Base-by-base conservation (phyloP, 1,140 invertebrate genomes). In the Trichogramma pretiosum region DNA sequence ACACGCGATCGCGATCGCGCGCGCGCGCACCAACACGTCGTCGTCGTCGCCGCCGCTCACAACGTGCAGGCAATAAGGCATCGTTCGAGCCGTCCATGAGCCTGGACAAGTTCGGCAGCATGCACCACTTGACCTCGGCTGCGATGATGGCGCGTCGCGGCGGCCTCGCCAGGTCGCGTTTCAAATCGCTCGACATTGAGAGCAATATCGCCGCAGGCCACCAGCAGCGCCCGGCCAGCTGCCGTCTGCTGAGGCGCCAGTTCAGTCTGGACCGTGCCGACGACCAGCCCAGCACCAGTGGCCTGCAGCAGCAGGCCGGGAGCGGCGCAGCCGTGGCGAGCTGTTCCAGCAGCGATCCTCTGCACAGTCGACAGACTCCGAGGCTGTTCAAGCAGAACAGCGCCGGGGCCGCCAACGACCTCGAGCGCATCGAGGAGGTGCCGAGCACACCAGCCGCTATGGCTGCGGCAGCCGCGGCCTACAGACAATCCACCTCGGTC, bases 391-490 rank as follows among this genome's bases (percentile, higher is more conserved):
- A 83, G 54, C 82, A 84, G 58, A 83, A 83, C 62, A 84, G 82
- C 13, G 77, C 79, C 3, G 82, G 82, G 9, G 80, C 81, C 18
- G 79, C 80, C 3, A 76, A 77, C 48, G 82, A 84, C 67, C 62
- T 84, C 50, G 81, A 83, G 57, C 75, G 80, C 55, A 84, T 84
- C 54, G 81, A 83, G 61, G 82, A 84, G 57, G 74, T 81, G 18
- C 77, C 78, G 5, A 38, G 56, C n/a, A 65, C 58, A 28, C 62
- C 62, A 3, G 33, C 40, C 24, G n/a, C 33, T n/a, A 11, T 11
- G 21, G 37, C 34, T 1, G 21, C 21, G 7, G 47, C 55, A 19
- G 50, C 59, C 26, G 63, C 65, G 14, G 56, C 52, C 39, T 68
- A 67, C 50, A 61, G 62, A n/a, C 61, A 68, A 24, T 55, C 67